A percentile compares a stretch with the other conserved stretches of the same genome.
Conservation (phyloP, 2,113 vertebrate genomes). For the Laticauda colubrina region DNA sequence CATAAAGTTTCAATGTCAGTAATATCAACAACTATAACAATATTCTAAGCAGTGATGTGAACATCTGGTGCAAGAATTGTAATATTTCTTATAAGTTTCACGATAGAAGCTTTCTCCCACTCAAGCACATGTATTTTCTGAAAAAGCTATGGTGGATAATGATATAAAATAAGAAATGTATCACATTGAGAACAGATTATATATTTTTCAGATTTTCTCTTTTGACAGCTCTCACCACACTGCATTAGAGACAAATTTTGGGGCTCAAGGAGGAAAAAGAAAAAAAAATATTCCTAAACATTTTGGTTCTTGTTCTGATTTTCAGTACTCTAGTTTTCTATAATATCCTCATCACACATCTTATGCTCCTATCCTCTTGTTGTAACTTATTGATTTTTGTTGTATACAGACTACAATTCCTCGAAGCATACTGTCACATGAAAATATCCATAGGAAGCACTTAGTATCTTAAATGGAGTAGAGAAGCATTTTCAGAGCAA, state of each 20-base stretch:
- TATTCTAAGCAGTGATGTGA: neutral
- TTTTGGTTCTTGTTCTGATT: neutral
- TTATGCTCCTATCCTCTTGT: neutral
- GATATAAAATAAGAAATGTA: neutral
- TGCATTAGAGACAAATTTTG: neutral
- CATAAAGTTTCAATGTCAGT: neutral
- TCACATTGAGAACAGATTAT: neutral
- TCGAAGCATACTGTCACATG: neutral
- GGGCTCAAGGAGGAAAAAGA: neutral
- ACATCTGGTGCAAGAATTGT: neutral
- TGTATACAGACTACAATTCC: neutral
- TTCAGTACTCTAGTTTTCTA: neutral
- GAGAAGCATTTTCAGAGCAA: neutral
- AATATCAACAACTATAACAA: neutral
- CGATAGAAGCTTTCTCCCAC: neutral
- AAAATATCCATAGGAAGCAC: neutral
- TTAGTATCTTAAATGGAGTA: neutral
- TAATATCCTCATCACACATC: neutral
- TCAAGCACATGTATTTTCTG: neutral
- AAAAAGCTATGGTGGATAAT: neutral
- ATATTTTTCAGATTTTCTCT: neutral
- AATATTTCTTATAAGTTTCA: neutral
- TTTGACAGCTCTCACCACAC: neutral
- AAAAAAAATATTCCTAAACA: neutral
- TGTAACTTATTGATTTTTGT: neutral